phyloP scores from a whole-genome alignment of 2,888 invertebrate genomes.

The Synergus laeviventris region DNA sequence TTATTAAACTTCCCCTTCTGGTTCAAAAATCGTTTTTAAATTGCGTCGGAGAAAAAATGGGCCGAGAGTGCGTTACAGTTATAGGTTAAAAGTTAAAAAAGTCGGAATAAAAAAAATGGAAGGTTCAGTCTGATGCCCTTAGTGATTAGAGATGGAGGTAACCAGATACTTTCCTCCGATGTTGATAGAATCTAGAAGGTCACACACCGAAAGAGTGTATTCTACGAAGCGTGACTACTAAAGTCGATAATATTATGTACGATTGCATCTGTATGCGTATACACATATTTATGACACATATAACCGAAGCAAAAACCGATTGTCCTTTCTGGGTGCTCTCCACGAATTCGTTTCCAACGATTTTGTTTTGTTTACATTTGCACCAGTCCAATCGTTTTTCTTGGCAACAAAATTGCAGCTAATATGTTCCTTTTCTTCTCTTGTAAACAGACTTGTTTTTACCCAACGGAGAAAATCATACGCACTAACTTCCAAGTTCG shows the following conservation, averaged over 20 bases:
- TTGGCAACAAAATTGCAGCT: not conserved
- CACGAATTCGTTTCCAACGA: not conserved
- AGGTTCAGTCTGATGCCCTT: constrained; percentile 37
- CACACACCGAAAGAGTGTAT: constrained; percentile 35
- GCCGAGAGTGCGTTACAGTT: constrained; percentile 16
- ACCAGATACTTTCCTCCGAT: constrained; percentile 39
- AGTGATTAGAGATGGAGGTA: constrained; percentile 35
- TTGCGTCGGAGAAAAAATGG: not conserved
- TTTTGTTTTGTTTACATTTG: constrained; percentile 10
- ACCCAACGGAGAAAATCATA: not conserved
- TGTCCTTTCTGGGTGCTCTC: constrained; percentile 1
- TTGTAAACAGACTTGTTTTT: constrained; percentile 5
- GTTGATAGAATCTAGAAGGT: constrained; percentile 38
- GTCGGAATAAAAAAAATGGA: constrained; percentile 27
- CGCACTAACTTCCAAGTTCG: constrained; percentile 10
- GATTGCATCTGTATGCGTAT: no score
- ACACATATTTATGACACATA: constrained; percentile 3
- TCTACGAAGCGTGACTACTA: constrained; percentile 28
- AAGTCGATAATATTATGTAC: constrained; percentile 30
- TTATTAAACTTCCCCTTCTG: no score
- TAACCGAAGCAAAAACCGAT: not conserved
- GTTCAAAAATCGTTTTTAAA: not conserved
- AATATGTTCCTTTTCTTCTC: not conserved
- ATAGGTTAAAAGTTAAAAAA: constrained; percentile 27
- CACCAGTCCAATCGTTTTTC: not conserved